Conservation (phyloP, 2,888 invertebrate species). For the Drosophila acutilabella region DNA sequence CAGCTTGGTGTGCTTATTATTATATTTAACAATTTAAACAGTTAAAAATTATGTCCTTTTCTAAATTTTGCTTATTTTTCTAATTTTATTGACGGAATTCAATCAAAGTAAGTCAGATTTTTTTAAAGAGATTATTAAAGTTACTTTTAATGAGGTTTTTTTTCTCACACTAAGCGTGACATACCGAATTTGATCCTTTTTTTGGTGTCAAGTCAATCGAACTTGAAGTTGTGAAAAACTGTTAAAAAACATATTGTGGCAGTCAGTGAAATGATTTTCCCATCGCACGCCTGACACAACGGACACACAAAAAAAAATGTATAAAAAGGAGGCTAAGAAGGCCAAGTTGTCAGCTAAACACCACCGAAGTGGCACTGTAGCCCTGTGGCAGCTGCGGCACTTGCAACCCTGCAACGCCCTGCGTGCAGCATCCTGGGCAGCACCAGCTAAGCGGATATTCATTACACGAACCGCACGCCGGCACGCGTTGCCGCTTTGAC, state of each 20-base stretch:
- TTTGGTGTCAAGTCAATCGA: conserved; percentile 59
- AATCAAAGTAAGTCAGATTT: background rate
- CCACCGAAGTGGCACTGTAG: conserved; percentile 12
- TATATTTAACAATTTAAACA: too few relatives aligned
- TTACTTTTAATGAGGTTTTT: conserved; percentile 32
- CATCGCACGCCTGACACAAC: conserved; percentile 69
- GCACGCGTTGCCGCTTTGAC: conserved; percentile 84
- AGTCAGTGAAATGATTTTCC: conserved; percentile 74
- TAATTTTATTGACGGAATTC: background rate
- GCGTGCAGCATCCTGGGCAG: conserved; percentile 66
- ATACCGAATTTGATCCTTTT: conserved; percentile 46
- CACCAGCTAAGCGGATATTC: conserved; percentile 82
- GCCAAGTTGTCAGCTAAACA: conserved; percentile 23
- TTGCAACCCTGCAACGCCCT: conserved; percentile 45
- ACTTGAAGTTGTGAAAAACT: conserved; percentile 13
- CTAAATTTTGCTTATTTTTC: too few relatives aligned
- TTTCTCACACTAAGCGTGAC: conserved; percentile 56
- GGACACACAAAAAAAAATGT: conserved; percentile 41
- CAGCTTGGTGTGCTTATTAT: too few relatives aligned
- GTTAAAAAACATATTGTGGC: conserved; percentile 75
- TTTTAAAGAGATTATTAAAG: background rate
- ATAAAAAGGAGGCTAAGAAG: background rate
- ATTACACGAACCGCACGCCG: conserved; percentile 83
- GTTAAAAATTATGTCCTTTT: too few relatives aligned
- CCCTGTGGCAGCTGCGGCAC: conserved; percentile 29